Conservation (phyloP, 2,113 vertebrate species). For the Brachionichthys hirsutus region DNA sequence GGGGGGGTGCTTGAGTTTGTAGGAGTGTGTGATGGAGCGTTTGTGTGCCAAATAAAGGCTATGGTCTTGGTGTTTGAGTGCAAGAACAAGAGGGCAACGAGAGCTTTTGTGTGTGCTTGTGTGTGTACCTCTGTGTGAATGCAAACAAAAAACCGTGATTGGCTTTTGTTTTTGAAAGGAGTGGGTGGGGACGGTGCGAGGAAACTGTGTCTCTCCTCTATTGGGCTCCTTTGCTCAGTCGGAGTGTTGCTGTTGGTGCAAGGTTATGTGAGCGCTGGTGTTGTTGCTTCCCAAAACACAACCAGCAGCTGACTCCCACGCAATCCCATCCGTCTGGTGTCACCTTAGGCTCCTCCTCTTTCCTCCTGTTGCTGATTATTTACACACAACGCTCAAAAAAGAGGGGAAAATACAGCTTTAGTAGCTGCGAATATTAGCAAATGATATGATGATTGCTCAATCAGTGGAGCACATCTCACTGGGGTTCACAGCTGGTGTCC, state of each 20-base stretch:
- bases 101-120: conserved; percentile 22
- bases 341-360: conserved; percentile 16
- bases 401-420: too few relatives aligned
- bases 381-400: not conserved
- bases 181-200: conserved; percentile 61
- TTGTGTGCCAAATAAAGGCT: conserved; percentile 57
- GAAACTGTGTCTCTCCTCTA: conserved; percentile 42
- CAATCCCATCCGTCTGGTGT: conserved; percentile 45
- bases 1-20: conserved; percentile 20
- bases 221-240: conserved; percentile 39
- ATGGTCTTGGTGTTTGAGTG: conserved; percentile 46
- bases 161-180: conserved; percentile 60
- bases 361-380: conserved; percentile 11
- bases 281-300: conserved; percentile 63
- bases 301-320: conserved; percentile 56
- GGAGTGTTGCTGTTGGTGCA: not conserved
- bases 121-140: conserved; percentile 38
- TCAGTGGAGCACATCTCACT: not conserved
- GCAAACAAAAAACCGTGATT: conserved; percentile 35
- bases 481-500: conserved; percentile 30
- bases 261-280: conserved; percentile 22
- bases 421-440: too few relatives aligned
- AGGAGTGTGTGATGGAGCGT: conserved; percentile 31
- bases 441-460: not conserved
- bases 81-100: conserved; percentile 44